Percentiles rank a stretch among this genome's conserved stretches.
Evolutionary conservation across 2,113 vertebrate species (phyloP).

Genomic region (Corvus moneduloides): DNA sequence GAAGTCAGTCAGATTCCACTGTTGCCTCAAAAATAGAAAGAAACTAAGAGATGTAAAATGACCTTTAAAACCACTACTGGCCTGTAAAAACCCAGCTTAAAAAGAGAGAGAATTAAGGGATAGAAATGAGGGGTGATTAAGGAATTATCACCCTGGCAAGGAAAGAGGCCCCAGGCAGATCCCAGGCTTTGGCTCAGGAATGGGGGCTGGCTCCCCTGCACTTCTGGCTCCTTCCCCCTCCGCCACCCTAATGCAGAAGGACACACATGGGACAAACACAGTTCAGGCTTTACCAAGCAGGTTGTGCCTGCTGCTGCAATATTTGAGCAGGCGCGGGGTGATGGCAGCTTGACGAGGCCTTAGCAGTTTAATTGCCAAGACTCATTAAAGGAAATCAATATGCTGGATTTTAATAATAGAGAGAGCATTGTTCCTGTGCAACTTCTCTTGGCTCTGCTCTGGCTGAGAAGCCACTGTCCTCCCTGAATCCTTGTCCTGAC

Average conservation of each 20-base stretch:
- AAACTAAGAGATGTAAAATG: conserved; percentile 54
- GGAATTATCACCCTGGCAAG: background rate
- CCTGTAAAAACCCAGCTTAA: conserved; percentile 27
- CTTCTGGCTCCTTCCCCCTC: background rate
- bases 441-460: background rate
- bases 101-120: background rate
- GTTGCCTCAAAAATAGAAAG: conserved; percentile 53
- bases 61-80: conserved; percentile 55
- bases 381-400: background rate
- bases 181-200: background rate
- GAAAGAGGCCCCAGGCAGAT: background rate
- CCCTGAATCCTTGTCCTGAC: background rate
- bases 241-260: background rate
- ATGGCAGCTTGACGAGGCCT: background rate
- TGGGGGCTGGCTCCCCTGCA: background rate
- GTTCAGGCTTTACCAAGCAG: background rate
- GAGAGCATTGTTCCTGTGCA: background rate
- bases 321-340: background rate
- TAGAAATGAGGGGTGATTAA: background rate
- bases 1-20: background rate
- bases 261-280: background rate
- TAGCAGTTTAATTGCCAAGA: background rate
- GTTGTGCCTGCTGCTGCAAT: background rate
- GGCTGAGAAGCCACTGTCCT: background rate
- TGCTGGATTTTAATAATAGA: background rate